Conservation (phyloP, 2,888 invertebrate genomes). For the Nomada fucata region DNA sequence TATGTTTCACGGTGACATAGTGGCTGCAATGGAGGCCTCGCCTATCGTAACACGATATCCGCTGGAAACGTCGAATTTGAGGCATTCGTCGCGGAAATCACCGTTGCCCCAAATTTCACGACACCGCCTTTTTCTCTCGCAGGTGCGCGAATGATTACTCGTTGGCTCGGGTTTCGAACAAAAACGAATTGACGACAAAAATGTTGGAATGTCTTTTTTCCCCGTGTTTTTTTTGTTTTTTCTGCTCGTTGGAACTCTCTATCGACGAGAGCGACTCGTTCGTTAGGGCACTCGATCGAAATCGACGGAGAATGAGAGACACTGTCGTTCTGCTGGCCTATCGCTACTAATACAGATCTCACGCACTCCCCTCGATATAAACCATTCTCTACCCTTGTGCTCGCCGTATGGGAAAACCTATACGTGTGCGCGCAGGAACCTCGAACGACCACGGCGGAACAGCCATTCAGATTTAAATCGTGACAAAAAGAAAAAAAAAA, state of each 20-base stretch:
- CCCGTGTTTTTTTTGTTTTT: neutral
- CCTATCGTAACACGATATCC: conserved; percentile 65
- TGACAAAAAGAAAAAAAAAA: conserved; percentile 73
- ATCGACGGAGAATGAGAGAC: conserved; percentile 60
- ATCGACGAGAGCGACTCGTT: neutral
- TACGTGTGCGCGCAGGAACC: conserved; percentile 66
- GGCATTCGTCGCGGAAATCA: conserved; percentile 48
- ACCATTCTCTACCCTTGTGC: conserved; percentile 78
- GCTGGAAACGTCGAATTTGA: conserved; percentile 58
- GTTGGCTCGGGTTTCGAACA: neutral
- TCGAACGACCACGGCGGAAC: conserved; percentile 77
- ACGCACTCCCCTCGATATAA: conserved; percentile 83
- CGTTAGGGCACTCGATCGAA: neutral
- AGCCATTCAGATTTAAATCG: conserved; percentile 84
- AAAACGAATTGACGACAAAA: no score
- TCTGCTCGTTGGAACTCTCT: no score
- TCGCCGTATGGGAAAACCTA: conserved; percentile 78
- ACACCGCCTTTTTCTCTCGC: neutral
- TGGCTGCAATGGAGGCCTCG: conserved; percentile 60
- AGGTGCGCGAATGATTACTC: conserved; percentile 18
- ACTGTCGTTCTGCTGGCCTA: conserved; percentile 67
- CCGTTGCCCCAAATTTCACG: conserved; percentile 40
- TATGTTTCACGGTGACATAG: conserved; percentile 68
- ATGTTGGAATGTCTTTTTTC: no score
- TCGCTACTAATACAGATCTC: conserved; percentile 83